phyloP scores from a whole-genome alignment of 2,797 vertebrate genomes.

The Typhlichthys eigenmanni region DNA sequence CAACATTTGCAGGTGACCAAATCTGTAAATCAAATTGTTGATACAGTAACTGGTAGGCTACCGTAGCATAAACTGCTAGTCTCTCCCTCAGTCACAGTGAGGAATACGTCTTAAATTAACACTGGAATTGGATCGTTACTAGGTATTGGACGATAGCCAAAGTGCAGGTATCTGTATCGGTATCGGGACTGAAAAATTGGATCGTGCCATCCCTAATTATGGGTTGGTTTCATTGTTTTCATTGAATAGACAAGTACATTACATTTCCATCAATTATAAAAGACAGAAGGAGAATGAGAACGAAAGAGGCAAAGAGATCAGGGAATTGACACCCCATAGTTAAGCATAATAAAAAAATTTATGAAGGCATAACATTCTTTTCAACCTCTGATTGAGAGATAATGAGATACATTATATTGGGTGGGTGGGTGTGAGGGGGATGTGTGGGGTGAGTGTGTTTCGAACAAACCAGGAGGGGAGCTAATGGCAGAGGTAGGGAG shows the following conservation, averaged over 20 bases:
- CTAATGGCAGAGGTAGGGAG: constrained; percentile 32
- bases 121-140: no score
- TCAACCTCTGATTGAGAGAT: constrained; percentile 62
- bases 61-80: no score
- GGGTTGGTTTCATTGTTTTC: constrained; percentile 1
- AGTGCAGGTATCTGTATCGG: no score
- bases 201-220: no score
- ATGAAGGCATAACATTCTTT: constrained; percentile 57
- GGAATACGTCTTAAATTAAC: no score
- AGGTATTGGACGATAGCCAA: no score
- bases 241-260: constrained; percentile 14
- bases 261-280: no score
- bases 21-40: no score
- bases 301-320: background rate
- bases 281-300: background rate
- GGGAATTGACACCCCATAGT: constrained; percentile 39
- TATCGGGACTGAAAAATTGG: no score
- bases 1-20: no score
- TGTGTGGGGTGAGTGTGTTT: constrained; percentile 47
- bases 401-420: constrained; percentile 60
- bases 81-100: no score
- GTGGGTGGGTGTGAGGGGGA: constrained; percentile 1
- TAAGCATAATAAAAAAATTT: constrained; percentile 65
- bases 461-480: constrained; percentile 28
- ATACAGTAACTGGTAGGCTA: no score